phyloP scores from a whole-genome alignment of 2,797 vertebrate genomes.

The Cyclura pinguis region DNA sequence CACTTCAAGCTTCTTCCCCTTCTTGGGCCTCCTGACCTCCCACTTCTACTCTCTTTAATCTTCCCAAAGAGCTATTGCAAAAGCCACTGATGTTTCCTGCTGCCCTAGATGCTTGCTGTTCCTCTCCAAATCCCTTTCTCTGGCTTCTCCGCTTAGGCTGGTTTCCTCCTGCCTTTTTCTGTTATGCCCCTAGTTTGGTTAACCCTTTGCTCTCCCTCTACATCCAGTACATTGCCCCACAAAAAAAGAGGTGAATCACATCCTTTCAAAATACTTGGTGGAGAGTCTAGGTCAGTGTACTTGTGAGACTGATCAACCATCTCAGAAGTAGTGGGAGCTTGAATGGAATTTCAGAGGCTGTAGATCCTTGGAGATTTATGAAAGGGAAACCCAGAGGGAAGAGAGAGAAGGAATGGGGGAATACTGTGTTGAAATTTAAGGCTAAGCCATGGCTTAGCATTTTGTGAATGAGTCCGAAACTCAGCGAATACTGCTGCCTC shows the following conservation, averaged over 20 bases:
- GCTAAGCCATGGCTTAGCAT: no score
- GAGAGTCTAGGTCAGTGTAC: neutral
- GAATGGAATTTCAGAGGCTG: neutral
- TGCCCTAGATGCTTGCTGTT: neutral
- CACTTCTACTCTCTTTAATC: constrained; percentile 44
- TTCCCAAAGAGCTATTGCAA: neutral
- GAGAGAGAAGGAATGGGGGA: no score
- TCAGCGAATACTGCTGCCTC: neutral
- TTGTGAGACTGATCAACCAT: neutral
- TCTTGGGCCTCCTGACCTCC: constrained; percentile 42
- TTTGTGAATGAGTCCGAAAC: no score
- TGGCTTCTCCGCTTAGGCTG: neutral
- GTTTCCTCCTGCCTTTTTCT: neutral
- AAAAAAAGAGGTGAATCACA: neutral
- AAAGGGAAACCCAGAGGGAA: neutral
- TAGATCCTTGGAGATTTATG: neutral
- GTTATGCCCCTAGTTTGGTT: neutral
- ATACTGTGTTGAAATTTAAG: no score
- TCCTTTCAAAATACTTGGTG: neutral
- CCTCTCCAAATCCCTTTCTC: neutral
- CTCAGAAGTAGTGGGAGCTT: neutral
- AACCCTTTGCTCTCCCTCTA: neutral
- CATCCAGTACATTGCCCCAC: neutral
- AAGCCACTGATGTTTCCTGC: neutral
- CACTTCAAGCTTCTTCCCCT: constrained; percentile 13